A percentile compares a stretch with the other conserved stretches of the same genome.
phyloP scores from a whole-genome alignment of 92 coral and sea anemone species.

The Actinostola sp. region DNA sequence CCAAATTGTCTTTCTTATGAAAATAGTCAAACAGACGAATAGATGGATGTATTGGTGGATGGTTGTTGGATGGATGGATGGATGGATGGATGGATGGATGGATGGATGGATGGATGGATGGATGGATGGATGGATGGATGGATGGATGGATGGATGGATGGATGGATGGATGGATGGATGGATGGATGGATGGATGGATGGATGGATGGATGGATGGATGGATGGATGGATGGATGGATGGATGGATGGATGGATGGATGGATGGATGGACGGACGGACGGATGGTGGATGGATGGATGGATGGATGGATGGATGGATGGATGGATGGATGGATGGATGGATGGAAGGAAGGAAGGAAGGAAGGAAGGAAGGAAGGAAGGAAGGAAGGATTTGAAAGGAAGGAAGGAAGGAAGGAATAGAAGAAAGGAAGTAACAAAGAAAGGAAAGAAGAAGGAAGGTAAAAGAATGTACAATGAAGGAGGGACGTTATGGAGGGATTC shows the following conservation, averaged over 20 bases:
- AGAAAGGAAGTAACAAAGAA: neutral
- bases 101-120: too few species aligned
- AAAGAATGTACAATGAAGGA: neutral
- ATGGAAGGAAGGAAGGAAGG: neutral
- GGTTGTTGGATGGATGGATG: too few species aligned
- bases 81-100: too few species aligned
- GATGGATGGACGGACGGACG: neutral
- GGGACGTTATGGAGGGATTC: too few species aligned
- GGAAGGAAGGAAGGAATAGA: neutral
- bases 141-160: neutral
- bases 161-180: neutral
- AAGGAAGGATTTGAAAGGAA: neutral
- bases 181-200: neutral
- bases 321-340: neutral
- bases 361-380: neutral
- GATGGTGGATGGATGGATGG: neutral
- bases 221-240: neutral
- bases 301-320: neutral
- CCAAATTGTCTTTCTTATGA: too few species aligned
- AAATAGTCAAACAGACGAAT: too few species aligned
- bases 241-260: neutral
- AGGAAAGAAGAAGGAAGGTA: neutral
- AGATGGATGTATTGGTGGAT: too few species aligned
- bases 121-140: too few species aligned
- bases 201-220: neutral